These are phyloP conservation scores for Cetoscarus ocellatus DNA, from an alignment of 2,797 vertebrate genomes.

Conservation along the genomic window DNA sequence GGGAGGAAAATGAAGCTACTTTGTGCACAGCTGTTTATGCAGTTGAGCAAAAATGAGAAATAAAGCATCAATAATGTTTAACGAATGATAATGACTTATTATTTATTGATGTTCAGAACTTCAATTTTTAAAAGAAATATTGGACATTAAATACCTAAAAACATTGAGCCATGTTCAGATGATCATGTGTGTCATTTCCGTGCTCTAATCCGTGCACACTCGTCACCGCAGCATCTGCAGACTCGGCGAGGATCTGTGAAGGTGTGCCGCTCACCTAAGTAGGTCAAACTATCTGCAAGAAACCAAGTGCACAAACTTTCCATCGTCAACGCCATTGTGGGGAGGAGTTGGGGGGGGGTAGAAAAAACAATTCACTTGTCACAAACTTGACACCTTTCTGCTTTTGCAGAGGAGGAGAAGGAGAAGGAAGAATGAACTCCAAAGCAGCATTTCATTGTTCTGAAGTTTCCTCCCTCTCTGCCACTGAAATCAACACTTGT, in stretches of 20 bases:
- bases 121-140: too few species aligned
- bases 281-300: constrained; percentile 82
- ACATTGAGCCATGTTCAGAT: background rate
- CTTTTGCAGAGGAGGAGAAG: constrained; percentile 65
- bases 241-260: constrained; percentile 15
- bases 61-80: too few species aligned
- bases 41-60: too few species aligned
- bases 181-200: background rate
- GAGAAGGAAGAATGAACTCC: constrained; percentile 66
- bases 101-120: too few species aligned
- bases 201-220: background rate
- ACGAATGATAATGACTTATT: too few species aligned
- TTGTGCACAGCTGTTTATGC: too few species aligned
- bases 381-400: constrained; percentile 83
- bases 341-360: constrained; percentile 27
- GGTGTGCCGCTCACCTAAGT: constrained; percentile 72
- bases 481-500: constrained; percentile 95
- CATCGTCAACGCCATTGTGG: constrained; percentile 69
- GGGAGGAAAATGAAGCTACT: too few species aligned
- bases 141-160: too few species aligned
- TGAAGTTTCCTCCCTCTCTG: constrained; percentile 82
- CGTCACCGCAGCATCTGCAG: constrained; percentile 14
- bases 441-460: constrained; percentile 90
- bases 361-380: constrained; percentile 79
- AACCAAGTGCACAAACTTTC: constrained; percentile 75